Conservation (phyloP, 2,113 vertebrate genomes). For the Parotia lawesii region DNA sequence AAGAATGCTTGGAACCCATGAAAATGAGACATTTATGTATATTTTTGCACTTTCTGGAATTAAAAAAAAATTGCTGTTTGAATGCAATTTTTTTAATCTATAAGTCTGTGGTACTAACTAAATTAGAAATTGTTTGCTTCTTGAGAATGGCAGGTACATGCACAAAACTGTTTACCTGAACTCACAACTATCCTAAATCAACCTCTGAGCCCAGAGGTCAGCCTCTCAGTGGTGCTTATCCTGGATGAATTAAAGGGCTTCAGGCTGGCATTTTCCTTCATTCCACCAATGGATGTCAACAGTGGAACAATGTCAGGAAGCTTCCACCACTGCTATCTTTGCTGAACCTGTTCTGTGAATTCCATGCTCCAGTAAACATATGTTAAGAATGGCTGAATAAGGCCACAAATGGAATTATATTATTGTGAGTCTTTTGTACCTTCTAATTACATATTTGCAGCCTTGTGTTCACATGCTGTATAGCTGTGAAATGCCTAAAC, state of each 20-base stretch:
- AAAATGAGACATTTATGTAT: not conserved
- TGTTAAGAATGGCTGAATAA: not conserved
- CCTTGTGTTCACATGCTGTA: not conserved
- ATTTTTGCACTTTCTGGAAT: not conserved
- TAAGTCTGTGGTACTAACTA: not conserved
- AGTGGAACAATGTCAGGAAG: not conserved
- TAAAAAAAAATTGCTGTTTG: not conserved
- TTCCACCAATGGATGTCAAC: not conserved
- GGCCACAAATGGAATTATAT: not conserved
- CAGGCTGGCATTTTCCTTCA: not conserved
- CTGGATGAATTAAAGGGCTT: not conserved
- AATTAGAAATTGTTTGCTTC: not conserved
- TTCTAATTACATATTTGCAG: not conserved
- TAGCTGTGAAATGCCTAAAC: not conserved
- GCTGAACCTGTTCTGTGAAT: not conserved
- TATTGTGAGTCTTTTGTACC: not conserved
- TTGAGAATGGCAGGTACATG: not conserved
- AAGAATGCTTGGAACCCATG: not conserved
- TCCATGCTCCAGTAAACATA: not conserved
- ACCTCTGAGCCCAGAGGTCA: not conserved
- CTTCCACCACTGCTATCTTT: not conserved
- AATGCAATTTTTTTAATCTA: not conserved
- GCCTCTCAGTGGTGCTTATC: not conserved
- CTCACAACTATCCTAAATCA: not conserved
- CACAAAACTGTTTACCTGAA: not conserved